Evolutionary conservation across 2,888 invertebrate genomes (phyloP).

Genomic region (Ferrisia virgata): DNA sequence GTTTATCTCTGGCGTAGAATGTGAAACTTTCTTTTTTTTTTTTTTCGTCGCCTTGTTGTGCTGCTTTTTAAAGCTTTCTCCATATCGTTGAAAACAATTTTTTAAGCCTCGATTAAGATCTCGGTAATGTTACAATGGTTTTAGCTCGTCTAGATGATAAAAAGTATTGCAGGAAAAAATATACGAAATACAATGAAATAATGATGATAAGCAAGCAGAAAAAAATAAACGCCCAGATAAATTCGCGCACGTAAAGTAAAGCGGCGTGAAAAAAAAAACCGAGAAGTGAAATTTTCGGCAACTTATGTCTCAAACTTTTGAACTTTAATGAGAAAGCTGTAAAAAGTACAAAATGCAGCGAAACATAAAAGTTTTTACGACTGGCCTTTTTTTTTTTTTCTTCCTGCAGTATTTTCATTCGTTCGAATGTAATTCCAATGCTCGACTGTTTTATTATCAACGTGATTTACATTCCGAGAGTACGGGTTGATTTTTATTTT

Average conservation of each 20-base stretch:
- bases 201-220: conserved; percentile 26
- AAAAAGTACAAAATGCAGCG: conserved; percentile 34
- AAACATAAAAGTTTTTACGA: conserved; percentile 39
- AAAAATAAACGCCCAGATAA: conserved; percentile 10
- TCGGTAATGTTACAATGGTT: conserved; percentile 26
- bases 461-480: conserved; percentile 16
- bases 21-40: conserved; percentile 1
- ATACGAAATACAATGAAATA: conserved; percentile 31
- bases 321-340: conserved; percentile 40
- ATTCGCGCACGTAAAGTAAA: not conserved
- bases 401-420: not conserved
- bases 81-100: conserved; percentile 26
- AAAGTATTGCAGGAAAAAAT: conserved; percentile 16
- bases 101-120: conserved; percentile 30
- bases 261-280: not conserved
- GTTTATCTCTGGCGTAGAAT: conserved; percentile 5
- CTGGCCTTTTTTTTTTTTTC: not conserved
- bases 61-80: conserved; percentile 24
- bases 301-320: conserved; percentile 36
- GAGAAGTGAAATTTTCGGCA: conserved; percentile 32
- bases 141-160: conserved; percentile 27
- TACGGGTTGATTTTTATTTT: conserved; percentile 17
- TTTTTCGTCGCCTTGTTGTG: not conserved
- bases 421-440: conserved; percentile 23
- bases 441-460: conserved; percentile 32